Base-by-base conservation (phyloP, 2,888 invertebrate genomes). In the Diogma glabrata region DNA sequence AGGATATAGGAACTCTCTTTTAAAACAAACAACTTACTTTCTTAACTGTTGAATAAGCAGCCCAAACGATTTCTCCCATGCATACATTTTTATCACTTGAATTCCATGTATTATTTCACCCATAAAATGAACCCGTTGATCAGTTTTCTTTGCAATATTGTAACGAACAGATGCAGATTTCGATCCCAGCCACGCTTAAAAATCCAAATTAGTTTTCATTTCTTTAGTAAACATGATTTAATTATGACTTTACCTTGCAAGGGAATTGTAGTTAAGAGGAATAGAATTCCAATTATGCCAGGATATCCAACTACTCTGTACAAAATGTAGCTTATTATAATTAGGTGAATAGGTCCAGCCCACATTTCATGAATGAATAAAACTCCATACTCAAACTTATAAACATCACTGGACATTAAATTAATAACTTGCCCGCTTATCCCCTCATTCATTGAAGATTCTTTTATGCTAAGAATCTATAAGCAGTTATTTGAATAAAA, bases 11-110 rank as follows among this genome's bases (percentile, higher is more conserved):
- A 6, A n/a, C 16, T 46, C 8, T 14, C 4, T 24, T 22, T 43
- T 20, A 20, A 40, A 38, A 9, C n/a, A 19, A 3, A 19, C 19
- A 19, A 19, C 68, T 61, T 70, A 87, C 85, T 76, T 79, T 64
- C 88, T 72, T 8, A 84, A 72, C 51, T 74, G 67, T 48, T 77
- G 75, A 3, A 88, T 80, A 1, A 87, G 67, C 52, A 76, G 74
- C 50, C 81, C 78, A 60, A 88, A 89, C 1, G 87, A 84, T 56
- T 77, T 81, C 62, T 90, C 89, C 81, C 89, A 90, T 2, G 87
- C 82, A 60, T 87, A 89, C 87, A 89, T 87, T 72, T 89, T 90
- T 58, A 91, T 86, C 0, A 89, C 84, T 54, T 87, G 79, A 58
- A 91, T 86, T 3, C 87, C 88, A 52, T 79, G 79, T 26, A 91